Evolutionary conservation across 2,797 vertebrate genomes (phyloP).

Genomic region (Arnoldichthys spilopterus): DNA sequence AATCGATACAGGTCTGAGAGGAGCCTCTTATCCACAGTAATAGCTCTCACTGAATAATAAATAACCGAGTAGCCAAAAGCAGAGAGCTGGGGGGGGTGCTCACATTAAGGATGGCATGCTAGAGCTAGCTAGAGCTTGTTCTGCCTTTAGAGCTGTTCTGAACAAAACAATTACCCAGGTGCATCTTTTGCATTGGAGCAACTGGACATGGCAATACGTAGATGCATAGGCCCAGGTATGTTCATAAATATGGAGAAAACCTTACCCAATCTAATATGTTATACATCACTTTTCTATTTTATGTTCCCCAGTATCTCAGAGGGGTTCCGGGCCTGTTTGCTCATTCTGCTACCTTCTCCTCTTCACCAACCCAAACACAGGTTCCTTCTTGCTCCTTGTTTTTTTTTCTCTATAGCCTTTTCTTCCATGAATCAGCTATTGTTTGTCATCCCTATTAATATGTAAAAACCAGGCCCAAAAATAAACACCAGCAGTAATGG

Average conservation of each 20-base stretch:
- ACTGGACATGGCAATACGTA: not conserved
- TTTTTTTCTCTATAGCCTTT: not conserved
- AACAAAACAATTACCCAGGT: constrained; percentile 31
- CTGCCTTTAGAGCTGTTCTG: constrained; percentile 22
- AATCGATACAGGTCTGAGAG: constrained; percentile 79
- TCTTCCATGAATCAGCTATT: constrained; percentile 49
- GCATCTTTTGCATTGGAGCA: constrained; percentile 7
- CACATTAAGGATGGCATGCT: constrained; percentile 60
- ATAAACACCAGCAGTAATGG: constrained; percentile 45
- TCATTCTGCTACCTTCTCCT: not conserved
- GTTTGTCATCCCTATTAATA: constrained; percentile 47
- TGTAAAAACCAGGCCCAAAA: constrained; percentile 44
- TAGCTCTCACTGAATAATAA: constrained; percentile 84
- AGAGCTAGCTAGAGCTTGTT: constrained; percentile 45
- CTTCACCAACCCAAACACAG: constrained; percentile 1
- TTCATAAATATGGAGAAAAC: not conserved
- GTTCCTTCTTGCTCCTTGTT: constrained; percentile 5
- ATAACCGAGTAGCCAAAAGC: constrained; percentile 69
- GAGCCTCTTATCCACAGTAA: constrained; percentile 81
- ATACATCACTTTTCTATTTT: not conserved
- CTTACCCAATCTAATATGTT: not conserved
- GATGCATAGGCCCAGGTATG: not conserved
- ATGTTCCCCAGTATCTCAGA: not conserved
- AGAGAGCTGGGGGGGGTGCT: constrained; percentile 50
- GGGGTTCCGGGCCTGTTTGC: not conserved